phyloP scores from a whole-genome alignment of 2,113 vertebrate genomes.

The Pygoscelis adeliae region DNA sequence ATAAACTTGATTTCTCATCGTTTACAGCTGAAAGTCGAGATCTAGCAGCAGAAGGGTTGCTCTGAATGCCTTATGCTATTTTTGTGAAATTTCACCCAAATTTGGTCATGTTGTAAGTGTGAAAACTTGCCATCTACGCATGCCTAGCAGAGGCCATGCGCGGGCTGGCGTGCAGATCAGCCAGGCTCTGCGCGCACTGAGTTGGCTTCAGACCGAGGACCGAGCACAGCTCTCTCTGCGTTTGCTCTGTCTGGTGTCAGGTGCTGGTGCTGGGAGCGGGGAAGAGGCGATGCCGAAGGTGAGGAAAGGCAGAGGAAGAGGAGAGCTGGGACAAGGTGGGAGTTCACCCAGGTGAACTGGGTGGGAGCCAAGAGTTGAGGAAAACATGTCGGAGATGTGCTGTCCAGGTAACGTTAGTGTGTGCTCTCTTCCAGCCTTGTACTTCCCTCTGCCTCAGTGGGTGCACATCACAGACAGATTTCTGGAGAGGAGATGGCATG shows the following conservation, averaged over 20 bases:
- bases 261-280: background rate
- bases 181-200: background rate
- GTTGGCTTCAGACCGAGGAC: background rate
- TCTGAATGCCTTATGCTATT: background rate
- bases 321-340: background rate
- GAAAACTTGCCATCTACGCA: background rate
- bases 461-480: background rate
- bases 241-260: background rate
- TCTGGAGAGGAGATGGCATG: background rate
- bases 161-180: fast-evolving
- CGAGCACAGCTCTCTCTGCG: fast-evolving
- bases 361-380: background rate
- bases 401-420: background rate
- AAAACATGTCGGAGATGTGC: background rate
- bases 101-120: background rate
- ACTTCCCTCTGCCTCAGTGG: background rate
- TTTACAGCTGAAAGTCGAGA: background rate
- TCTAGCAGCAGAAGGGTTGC: background rate
- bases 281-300: background rate
- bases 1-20: background rate
- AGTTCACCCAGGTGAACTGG: background rate
- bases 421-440: background rate
- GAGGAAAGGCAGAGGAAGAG: background rate
- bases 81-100: background rate
- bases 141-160: fast-evolving